phyloP scores from a whole-genome alignment of 2,888 invertebrate genomes.

The Idaea dimidiata region DNA sequence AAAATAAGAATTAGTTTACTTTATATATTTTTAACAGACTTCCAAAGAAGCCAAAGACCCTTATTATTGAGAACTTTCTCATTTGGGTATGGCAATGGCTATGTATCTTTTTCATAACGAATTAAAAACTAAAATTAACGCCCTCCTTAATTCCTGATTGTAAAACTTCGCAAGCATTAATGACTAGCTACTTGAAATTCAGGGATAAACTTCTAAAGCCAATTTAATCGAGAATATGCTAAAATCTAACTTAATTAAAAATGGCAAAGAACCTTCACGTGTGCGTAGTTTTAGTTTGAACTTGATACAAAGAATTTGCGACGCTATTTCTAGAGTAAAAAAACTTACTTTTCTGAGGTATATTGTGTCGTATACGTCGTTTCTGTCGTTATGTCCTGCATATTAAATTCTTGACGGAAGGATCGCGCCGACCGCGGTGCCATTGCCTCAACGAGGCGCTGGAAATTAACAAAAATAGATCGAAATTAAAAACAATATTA shows the following conservation, averaged over 20 bases:
- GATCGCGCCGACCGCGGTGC: constrained; percentile 87
- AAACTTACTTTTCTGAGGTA: constrained; percentile 83
- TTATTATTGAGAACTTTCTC: no score
- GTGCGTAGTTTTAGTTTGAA: background rate
- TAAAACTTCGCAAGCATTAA: no score
- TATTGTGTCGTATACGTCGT: constrained; percentile 85
- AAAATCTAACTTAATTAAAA: no score
- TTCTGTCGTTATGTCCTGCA: constrained; percentile 85
- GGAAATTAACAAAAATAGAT: constrained; percentile 39
- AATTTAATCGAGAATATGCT: no score
- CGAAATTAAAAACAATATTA: constrained; percentile 13
- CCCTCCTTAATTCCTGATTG: no score
- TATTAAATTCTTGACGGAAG: constrained; percentile 91
- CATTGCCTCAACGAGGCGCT: constrained; percentile 86
- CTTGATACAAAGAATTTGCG: background rate
- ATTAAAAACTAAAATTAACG: no score
- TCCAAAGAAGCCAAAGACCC: no score
- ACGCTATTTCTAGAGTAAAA: background rate
- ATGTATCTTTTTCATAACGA: no score
- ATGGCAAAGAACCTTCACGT: background rate
- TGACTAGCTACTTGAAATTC: no score
- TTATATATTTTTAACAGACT: background rate
- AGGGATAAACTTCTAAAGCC: no score
- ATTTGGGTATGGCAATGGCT: no score
- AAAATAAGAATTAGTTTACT: constrained; percentile 9